These are phyloP conservation scores for Odontomyia ornata DNA, from an alignment of 2,888 invertebrate species.

Conservation along the genomic window DNA sequence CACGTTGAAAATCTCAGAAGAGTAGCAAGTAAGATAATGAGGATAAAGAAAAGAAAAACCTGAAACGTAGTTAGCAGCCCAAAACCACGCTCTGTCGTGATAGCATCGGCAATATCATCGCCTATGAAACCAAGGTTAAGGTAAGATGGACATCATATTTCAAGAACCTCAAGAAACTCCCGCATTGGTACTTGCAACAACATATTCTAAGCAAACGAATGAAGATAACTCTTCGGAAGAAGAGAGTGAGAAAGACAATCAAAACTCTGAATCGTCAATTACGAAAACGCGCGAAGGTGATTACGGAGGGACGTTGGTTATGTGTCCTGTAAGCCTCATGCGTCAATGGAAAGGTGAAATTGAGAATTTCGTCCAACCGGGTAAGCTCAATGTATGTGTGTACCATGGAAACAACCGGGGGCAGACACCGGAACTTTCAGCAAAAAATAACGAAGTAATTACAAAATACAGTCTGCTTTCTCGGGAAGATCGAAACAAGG, in stretches of 20 bases:
- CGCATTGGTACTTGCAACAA: slow-evolving; percentile 71
- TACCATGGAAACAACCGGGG: slow-evolving; percentile 87
- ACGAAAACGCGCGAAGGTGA: slow-evolving; percentile 63
- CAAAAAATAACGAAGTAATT: slow-evolving; percentile 81
- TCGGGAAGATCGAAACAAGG: slow-evolving; percentile 69
- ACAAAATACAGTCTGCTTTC: slow-evolving; percentile 86
- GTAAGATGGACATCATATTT: too few species aligned
- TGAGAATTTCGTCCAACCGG: slow-evolving; percentile 69
- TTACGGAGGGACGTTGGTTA: slow-evolving; percentile 81
- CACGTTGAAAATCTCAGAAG: too few species aligned
- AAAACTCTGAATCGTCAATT: slow-evolving; percentile 55
- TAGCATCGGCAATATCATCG: too few species aligned
- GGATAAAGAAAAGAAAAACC: too few species aligned
- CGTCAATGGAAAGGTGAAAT: slow-evolving; percentile 91
- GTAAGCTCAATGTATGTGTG: slow-evolving; percentile 71
- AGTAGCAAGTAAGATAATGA: too few species aligned
- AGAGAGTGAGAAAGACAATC: slow-evolving; percentile 40
- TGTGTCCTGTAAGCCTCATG: slow-evolving; percentile 91
- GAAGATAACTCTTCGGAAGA: slow-evolving; percentile 38
- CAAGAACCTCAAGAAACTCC: too few species aligned
- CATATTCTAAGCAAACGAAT: background rate
- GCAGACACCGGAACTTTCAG: slow-evolving; percentile 69
- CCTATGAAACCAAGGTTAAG: too few species aligned
- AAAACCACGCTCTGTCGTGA: too few species aligned
- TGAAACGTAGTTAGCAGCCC: too few species aligned